Evolutionary conservation across 2,888 invertebrate species (phyloP).

Genomic region (Synergus itoensis): DNA sequence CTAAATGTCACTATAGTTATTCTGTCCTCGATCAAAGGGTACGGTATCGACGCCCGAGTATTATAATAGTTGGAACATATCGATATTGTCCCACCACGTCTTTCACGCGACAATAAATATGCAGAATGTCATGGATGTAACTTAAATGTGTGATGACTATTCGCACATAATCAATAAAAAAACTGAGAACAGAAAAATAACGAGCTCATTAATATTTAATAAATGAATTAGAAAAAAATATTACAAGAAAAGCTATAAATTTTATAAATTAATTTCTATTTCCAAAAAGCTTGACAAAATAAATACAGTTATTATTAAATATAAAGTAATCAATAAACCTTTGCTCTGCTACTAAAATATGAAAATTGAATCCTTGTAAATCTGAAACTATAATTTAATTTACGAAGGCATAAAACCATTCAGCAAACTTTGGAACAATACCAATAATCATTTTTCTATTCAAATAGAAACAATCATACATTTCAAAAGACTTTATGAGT

Average conservation of each 20-base stretch:
- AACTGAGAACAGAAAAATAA: not conserved
- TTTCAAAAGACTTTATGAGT: not conserved
- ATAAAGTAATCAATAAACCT: too few relatives aligned
- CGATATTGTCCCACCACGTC: not conserved
- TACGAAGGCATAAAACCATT: not conserved
- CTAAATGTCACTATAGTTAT: conserved; percentile 32
- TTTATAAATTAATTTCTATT: not conserved
- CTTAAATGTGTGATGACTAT: conserved; percentile 13
- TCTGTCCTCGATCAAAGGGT: conserved; percentile 40
- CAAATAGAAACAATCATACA: not conserved
- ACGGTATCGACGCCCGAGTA: conserved; percentile 35
- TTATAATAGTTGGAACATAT: conserved; percentile 25
- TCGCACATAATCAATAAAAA: conserved; percentile 30
- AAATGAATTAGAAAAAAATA: not conserved
- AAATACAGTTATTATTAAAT: too few relatives aligned
- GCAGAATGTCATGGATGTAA: conserved; percentile 32
- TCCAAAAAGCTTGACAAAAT: not conserved
- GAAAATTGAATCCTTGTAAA: too few relatives aligned
- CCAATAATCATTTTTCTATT: not conserved
- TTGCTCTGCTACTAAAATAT: too few relatives aligned
- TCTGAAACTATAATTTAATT: too few relatives aligned
- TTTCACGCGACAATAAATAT: conserved; percentile 16
- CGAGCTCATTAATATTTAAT: not conserved
- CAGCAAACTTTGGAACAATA: not conserved
- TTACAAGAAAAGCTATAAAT: not conserved